Conservation (phyloP, 2,888 invertebrate species). For the Hemithea aestivaria region DNA sequence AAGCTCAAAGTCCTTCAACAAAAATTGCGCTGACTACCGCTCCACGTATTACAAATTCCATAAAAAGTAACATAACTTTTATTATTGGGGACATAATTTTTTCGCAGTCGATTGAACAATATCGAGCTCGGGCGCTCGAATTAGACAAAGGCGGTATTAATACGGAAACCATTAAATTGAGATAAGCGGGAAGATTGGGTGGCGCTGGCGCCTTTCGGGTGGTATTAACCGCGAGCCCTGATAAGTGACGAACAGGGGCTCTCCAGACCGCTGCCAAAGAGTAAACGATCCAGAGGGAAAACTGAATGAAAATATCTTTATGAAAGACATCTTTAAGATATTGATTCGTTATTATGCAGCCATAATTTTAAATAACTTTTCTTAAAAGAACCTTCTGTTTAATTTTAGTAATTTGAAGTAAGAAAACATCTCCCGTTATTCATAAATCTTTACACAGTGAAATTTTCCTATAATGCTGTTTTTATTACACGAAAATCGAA, state of each 20-base stretch:
- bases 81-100: slow-evolving; percentile 50
- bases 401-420: too few relatives aligned
- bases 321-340: too few relatives aligned
- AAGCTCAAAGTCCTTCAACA: too few relatives aligned
- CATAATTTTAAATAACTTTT: too few relatives aligned
- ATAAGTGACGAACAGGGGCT: slow-evolving; percentile 68
- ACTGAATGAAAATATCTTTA: slow-evolving; percentile 9
- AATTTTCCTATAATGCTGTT: too few relatives aligned
- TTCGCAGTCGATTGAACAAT: slow-evolving; percentile 71
- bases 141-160: slow-evolving; percentile 77
- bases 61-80: slow-evolving; percentile 3
- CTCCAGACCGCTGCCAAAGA: slow-evolving; percentile 52
- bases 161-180: slow-evolving; percentile 78
- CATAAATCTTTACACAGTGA: too few relatives aligned
- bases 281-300: slow-evolving; percentile 30
- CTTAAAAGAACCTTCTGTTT: too few relatives aligned
- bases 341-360: too few relatives aligned
- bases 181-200: slow-evolving; percentile 77
- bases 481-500: too few relatives aligned
- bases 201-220: slow-evolving; percentile 69
- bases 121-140: slow-evolving; percentile 58
- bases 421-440: too few relatives aligned
- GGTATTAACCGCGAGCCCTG: slow-evolving; percentile 74
- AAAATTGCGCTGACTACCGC: too few relatives aligned
- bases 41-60: too few relatives aligned